Conservation (phyloP, 2,113 vertebrate species). For the Notechis scutatus region DNA sequence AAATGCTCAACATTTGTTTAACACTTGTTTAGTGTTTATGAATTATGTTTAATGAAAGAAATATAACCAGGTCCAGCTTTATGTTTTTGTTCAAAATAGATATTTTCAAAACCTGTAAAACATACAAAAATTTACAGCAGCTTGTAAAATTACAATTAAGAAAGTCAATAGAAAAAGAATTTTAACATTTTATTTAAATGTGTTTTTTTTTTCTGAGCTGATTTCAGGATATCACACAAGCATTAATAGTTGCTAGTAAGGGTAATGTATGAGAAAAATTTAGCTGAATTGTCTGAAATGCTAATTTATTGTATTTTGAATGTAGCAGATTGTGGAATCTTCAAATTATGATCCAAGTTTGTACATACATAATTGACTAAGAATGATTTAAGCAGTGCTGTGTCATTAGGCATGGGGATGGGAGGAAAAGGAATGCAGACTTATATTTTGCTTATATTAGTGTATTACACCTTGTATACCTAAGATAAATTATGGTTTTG, state of each 20-base stretch:
- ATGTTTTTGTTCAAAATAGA: background rate
- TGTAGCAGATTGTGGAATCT: constrained; percentile 6
- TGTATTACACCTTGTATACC: rapidly evolving
- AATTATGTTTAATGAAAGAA: constrained; percentile 22
- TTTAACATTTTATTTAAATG: background rate
- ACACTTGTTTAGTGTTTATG: constrained; percentile 37
- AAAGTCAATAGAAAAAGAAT: background rate
- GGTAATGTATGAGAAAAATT: constrained; percentile 29
- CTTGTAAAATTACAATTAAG: background rate
- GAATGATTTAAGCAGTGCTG: constrained; percentile 16
- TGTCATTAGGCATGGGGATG: background rate
- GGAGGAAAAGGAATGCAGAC: background rate
- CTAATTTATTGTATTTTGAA: constrained; percentile 1
- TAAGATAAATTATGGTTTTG: background rate
- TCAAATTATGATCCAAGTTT: background rate
- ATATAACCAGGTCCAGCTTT: background rate
- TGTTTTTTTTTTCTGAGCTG: rapidly evolving
- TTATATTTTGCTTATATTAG: background rate
- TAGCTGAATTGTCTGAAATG: background rate
- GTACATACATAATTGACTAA: background rate
- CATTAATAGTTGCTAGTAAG: constrained; percentile 15
- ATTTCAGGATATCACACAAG: constrained; percentile 10
- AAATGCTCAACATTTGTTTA: constrained; percentile 47
- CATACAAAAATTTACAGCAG: background rate
- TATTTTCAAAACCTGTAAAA: background rate